These are phyloP conservation scores for Trematomus bernacchii DNA, from an alignment of 2,797 vertebrate genomes.

Conservation along the genomic window DNA sequence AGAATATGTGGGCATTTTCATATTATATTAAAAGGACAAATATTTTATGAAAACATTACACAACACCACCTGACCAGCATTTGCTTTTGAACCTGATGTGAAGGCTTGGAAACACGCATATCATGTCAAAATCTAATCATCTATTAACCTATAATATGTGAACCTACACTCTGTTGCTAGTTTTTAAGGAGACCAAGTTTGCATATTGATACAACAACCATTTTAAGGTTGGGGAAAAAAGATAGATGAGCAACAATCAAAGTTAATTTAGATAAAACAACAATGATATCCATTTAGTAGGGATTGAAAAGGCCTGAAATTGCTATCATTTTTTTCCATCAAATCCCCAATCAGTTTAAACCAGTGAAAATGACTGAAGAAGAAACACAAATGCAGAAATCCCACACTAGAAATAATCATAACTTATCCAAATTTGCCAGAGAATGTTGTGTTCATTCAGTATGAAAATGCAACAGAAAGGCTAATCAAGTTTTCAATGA, in stretches of 20 bases:
- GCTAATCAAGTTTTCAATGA: background rate
- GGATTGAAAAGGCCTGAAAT: too few species aligned
- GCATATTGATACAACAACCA: background rate
- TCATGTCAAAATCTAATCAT: background rate
- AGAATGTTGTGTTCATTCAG: background rate
- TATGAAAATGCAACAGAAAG: background rate
- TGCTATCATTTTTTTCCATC: too few species aligned
- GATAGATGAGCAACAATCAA: background rate
- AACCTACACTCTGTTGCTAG: background rate
- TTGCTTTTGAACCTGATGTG: constrained; percentile 11
- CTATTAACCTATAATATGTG: background rate
- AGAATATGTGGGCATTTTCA: background rate
- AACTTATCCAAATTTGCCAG: background rate
- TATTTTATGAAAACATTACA: constrained; percentile 24
- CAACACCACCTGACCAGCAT: background rate
- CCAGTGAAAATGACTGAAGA: too few species aligned
- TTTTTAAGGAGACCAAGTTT: background rate
- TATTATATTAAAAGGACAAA: background rate
- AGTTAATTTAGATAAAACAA: too few species aligned
- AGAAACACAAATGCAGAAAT: too few species aligned
- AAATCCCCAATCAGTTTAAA: too few species aligned
- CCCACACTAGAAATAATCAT: background rate
- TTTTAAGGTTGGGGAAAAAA: background rate
- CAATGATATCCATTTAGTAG: too few species aligned
- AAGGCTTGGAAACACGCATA: background rate